Conservation (phyloP, 2,888 invertebrate species). For the Cantharis rufa region DNA sequence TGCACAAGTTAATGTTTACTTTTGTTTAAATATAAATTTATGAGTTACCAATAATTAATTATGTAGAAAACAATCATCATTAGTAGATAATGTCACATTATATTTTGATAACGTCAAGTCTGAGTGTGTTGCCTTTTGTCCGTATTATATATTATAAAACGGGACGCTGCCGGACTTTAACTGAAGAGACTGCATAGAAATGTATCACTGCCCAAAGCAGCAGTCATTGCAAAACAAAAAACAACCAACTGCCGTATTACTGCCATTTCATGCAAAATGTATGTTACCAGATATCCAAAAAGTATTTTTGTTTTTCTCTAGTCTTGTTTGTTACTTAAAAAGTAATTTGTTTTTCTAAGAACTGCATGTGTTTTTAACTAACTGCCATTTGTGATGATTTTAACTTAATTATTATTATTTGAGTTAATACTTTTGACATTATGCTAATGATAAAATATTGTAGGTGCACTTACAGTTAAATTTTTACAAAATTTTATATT, state of each 20-base stretch:
- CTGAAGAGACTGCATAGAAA: slow-evolving; percentile 30
- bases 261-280: slow-evolving; percentile 26
- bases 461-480: slow-evolving; percentile 4
- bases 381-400: slow-evolving; percentile 18
- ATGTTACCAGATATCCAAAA: slow-evolving; percentile 29
- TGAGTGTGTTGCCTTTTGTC: slow-evolving; percentile 58
- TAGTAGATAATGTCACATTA: slow-evolving; percentile 38
- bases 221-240: slow-evolving; percentile 10
- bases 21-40: slow-evolving; percentile 11
- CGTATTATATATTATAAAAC: slow-evolving; percentile 36
- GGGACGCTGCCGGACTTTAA: slow-evolving; percentile 39
- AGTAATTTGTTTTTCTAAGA: slow-evolving; percentile 17
- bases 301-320: slow-evolving; percentile 27
- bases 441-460: slow-evolving; percentile 12
- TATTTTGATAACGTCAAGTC: slow-evolving; percentile 56
- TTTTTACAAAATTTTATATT: slow-evolving; percentile 4
- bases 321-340: slow-evolving; percentile 31
- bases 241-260: slow-evolving; percentile 15
- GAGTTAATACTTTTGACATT: slow-evolving; percentile 5
- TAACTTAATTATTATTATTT: slow-evolving; percentile 15
- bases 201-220: slow-evolving; percentile 35
- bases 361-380: slow-evolving; percentile 15
- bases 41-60: slow-evolving; percentile 34
- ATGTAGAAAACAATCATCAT: slow-evolving; percentile 18
- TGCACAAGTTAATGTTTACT: slow-evolving; percentile 13